Evolutionary conservation across 2,113 vertebrate genomes (phyloP).

Genomic region (Myxocyprinus asiaticus): DNA sequence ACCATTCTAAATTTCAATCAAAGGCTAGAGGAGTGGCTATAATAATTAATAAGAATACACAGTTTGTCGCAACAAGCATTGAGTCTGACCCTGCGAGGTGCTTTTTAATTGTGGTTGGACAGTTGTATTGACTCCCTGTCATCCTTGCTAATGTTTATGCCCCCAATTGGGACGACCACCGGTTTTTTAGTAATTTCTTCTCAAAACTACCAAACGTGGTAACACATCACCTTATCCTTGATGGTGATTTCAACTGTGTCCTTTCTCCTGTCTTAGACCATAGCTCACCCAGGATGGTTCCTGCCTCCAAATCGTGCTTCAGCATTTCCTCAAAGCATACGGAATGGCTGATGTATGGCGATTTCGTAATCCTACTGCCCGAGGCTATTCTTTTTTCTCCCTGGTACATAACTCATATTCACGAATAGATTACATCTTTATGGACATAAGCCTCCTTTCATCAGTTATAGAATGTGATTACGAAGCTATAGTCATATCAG

Average conservation of each 20-base stretch:
- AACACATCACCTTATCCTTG: neutral
- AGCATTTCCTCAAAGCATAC: too few species aligned
- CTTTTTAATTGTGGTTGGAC: neutral
- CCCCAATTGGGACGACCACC: neutral
- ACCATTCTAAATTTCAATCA: neutral
- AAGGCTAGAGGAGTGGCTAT: neutral
- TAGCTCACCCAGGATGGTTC: too few species aligned
- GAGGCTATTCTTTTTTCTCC: constrained; percentile 21
- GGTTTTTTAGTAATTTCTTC: neutral
- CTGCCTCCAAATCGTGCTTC: too few species aligned
- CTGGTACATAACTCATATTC: neutral
- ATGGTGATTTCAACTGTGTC: neutral
- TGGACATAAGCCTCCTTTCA: neutral
- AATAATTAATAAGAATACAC: neutral
- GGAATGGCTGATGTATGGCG: too few species aligned
- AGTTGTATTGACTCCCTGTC: neutral
- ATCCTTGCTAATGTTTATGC: neutral
- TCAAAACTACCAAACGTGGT: neutral
- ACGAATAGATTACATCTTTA: neutral
- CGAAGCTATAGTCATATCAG: neutral
- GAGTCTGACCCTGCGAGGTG: too few species aligned
- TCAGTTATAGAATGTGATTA: neutral
- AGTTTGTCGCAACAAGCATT: neutral
- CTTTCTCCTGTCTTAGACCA: too few species aligned
- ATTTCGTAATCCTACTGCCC: neutral